Evolutionary conservation across 2,888 invertebrate genomes (phyloP).

Genomic region (Platynereis dumerilii): DNA sequence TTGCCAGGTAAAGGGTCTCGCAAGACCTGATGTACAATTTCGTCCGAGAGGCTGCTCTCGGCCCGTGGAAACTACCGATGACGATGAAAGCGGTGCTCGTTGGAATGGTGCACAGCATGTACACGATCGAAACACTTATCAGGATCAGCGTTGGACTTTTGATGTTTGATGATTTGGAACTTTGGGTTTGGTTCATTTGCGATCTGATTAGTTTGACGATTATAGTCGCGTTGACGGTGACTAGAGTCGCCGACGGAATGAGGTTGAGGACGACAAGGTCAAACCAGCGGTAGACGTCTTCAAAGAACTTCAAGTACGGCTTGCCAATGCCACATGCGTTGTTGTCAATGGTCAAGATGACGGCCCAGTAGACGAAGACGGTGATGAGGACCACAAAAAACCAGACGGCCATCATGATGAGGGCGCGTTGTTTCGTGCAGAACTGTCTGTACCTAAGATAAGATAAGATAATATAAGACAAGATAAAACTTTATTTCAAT

Average conservation of each 20-base stretch:
- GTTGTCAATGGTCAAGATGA: not conserved
- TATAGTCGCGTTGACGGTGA: not conserved
- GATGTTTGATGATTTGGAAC: not conserved
- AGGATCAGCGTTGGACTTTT: not conserved
- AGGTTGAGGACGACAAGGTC: not conserved
- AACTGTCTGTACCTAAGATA: not conserved
- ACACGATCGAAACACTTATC: not conserved
- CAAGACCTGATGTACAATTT: not conserved
- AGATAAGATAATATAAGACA: no score
- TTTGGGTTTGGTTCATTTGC: not conserved
- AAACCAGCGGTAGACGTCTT: not conserved
- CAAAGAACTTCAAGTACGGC: not conserved
- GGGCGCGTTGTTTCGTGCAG: not conserved
- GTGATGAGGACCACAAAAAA: not conserved
- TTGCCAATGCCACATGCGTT: not conserved
- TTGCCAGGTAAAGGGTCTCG: not conserved
- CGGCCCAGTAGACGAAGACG: not conserved
- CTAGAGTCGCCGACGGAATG: not conserved
- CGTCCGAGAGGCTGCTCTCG: not conserved
- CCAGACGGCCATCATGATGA: not conserved
- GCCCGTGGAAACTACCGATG: not conserved
- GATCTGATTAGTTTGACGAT: not conserved
- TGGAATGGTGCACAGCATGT: conserved; percentile 4
- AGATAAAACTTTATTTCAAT: no score
- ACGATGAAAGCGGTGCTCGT: not conserved